Conservation (phyloP, 2,888 invertebrate species). For the Xanthostigma xanthostigma region DNA sequence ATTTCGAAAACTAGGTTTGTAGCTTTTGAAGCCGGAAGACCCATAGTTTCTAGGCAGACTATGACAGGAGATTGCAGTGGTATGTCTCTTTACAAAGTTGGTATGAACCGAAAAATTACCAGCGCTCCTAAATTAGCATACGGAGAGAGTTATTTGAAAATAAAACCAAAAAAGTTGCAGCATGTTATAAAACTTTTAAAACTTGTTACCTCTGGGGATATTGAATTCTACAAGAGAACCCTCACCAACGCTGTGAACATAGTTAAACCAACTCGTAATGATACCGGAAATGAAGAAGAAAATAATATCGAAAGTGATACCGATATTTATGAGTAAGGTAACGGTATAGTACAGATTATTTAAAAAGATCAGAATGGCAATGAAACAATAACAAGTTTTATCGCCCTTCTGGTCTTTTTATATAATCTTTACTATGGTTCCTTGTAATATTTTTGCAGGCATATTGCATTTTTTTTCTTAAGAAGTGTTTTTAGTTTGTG, state of each 20-base stretch:
- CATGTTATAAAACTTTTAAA: conserved; percentile 4
- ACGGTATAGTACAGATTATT: too few species aligned
- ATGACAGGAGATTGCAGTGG: conserved; percentile 1
- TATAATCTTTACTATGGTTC: too few species aligned
- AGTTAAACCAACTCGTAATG: not conserved
- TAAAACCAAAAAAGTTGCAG: conserved; percentile 6
- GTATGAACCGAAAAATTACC: not conserved
- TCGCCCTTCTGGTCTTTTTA: too few species aligned
- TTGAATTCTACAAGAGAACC: conserved; percentile 7
- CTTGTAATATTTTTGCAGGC: too few species aligned
- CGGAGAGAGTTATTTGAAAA: conserved; percentile 5
- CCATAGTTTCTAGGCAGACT: not conserved
- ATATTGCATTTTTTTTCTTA: too few species aligned
- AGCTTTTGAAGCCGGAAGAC: conserved; percentile 1
- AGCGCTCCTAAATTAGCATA: not conserved
- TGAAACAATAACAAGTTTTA: too few species aligned
- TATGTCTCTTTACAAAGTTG: conserved; percentile 4
- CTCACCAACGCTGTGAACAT: conserved; percentile 2
- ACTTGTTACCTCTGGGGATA: conserved; percentile 6
- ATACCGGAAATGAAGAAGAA: not conserved
- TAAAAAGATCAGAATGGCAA: too few species aligned
- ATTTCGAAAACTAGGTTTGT: conserved; percentile 4
- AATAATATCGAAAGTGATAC: conserved; percentile 5
- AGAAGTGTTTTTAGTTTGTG: too few species aligned
- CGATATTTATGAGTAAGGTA: not conserved